These are phyloP conservation scores for Manis javanica DNA, from an alignment of 2,797 vertebrate species.

Conservation along the genomic window DNA sequence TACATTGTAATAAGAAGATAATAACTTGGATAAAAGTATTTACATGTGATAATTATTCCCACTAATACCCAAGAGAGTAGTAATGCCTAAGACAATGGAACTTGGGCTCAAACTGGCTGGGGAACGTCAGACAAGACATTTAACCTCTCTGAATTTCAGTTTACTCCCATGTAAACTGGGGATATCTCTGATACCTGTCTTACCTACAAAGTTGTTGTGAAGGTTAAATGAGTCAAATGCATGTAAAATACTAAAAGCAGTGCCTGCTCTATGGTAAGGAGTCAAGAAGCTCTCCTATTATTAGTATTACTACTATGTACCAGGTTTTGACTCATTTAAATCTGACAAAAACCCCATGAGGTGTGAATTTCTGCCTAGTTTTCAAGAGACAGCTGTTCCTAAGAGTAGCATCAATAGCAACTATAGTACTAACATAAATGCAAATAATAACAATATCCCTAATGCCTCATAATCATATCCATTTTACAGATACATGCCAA, in stretches of 20 bases:
- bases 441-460: not conserved
- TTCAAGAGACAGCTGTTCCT: not conserved
- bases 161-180: not conserved
- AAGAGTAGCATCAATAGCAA: not conserved
- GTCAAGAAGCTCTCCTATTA: conserved; percentile 6
- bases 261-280: not conserved
- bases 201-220: not conserved
- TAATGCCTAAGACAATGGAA: not conserved
- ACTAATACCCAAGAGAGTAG: not conserved
- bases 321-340: not conserved
- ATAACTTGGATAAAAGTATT: not conserved
- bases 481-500: conserved; percentile 7
- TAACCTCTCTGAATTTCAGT: not conserved
- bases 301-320: not conserved
- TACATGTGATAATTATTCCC: not conserved
- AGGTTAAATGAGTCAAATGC: not conserved
- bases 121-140: not conserved
- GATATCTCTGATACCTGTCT: not conserved
- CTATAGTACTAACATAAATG: not conserved
- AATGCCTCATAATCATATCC: not conserved
- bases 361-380: conserved; percentile 30
- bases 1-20: not conserved
- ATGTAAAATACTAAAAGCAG: not conserved
- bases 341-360: not conserved
- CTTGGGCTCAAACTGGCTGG: not conserved